phyloP scores from a whole-genome alignment of 2,113 vertebrate genomes.

The Myocastor coypus region DNA sequence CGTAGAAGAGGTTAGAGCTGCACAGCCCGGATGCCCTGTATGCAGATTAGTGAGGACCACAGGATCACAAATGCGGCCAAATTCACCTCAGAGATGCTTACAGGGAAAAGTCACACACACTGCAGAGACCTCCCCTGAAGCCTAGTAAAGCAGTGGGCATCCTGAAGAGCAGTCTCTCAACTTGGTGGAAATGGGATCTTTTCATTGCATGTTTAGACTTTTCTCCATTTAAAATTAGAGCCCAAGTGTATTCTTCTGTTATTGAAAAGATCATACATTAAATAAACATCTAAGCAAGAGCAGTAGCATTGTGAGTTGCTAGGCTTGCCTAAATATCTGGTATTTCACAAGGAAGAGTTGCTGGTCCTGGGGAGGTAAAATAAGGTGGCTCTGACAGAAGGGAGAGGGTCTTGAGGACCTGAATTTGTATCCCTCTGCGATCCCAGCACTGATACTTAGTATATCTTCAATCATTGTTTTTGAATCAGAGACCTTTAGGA shows the following conservation, averaged over 20 bases:
- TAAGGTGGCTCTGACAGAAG: not conserved
- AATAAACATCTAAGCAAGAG: not conserved
- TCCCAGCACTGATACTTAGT: not conserved
- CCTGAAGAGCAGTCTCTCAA: not conserved
- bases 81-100: not conserved
- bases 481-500: not conserved
- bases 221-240: not conserved
- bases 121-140: not conserved
- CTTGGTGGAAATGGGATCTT: not conserved
- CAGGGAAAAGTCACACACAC: not conserved
- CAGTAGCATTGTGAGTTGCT: not conserved
- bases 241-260: not conserved
- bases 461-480: not conserved
- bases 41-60: not conserved
- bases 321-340: not conserved
- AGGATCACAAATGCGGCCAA: too few species aligned
- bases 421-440: not conserved
- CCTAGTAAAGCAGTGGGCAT: not conserved
- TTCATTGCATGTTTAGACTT: not conserved
- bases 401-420: not conserved
- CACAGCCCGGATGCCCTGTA: not conserved
- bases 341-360: not conserved
- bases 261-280: not conserved
- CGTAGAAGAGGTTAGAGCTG: not conserved
- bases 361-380: not conserved